phyloP scores from a whole-genome alignment of 2,113 vertebrate species.

The Falco punctatus region DNA sequence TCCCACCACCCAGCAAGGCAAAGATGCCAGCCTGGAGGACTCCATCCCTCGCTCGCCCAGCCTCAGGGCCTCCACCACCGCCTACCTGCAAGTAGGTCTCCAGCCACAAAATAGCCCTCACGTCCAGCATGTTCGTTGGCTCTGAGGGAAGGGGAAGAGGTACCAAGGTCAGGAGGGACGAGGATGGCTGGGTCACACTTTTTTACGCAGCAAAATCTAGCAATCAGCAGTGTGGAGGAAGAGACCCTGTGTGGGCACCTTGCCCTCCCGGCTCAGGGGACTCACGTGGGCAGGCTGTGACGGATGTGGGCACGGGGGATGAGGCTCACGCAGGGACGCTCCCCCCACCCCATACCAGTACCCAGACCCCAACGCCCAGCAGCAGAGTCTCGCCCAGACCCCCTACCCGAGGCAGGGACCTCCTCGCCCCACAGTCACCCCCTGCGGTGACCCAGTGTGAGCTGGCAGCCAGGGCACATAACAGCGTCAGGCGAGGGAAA shows the following conservation, averaged over 20 bases:
- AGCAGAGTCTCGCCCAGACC: neutral
- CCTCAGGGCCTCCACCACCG: neutral
- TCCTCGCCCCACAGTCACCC: neutral
- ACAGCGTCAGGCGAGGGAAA: neutral
- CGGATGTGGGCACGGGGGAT: rapidly evolving
- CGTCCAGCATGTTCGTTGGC: slow-evolving; percentile 98
- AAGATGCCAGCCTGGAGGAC: neutral
- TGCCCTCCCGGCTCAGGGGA: neutral
- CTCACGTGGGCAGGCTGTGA: neutral
- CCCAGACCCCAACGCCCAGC: neutral
- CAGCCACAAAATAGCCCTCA: slow-evolving; percentile 94
- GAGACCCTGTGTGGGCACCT: neutral
- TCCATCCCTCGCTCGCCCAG: neutral
- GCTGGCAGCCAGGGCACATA: neutral
- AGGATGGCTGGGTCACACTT: rapidly evolving
- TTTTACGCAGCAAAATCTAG: neutral
- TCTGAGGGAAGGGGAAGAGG: slow-evolving; percentile 75
- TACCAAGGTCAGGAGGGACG: neutral
- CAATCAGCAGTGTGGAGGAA: neutral
- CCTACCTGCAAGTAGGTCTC: slow-evolving; percentile 94
- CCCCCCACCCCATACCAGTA: rapidly evolving
- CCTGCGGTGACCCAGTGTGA: rapidly evolving
- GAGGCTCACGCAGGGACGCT: neutral
- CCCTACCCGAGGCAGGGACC: neutral
- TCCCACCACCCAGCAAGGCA: neutral